Evolutionary conservation across 53 echinoderm and acorn worm species (phyloP), one percentile per base, ranked within the genome.

Genomic region (Hippasteria phrygiana): DNA sequence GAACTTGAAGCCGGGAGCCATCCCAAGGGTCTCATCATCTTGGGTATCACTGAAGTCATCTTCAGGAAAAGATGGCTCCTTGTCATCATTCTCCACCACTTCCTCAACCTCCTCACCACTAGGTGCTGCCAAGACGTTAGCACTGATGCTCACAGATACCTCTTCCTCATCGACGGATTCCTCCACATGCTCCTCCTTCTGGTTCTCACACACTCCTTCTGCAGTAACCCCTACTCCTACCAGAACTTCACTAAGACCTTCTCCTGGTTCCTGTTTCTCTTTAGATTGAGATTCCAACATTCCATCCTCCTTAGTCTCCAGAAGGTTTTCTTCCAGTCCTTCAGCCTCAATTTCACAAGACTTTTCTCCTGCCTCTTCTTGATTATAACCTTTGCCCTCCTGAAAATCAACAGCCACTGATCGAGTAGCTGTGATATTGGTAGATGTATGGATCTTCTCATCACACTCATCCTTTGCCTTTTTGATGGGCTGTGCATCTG

Each of bases 51-150:
- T 8, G 40, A 17, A 43, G 64, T 65, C 78, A 56, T 55, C 64
- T 63, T 81, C 81, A 81, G 63, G 43, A 13, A 48, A 34, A 24
- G 11, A 1, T 13, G 31, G 17, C 50, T 75, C 2, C 75, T 48
- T 29, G 5, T 29, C 75, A 24, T 29, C 31, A 26, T 22, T 12
- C 9, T 81, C 42, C 45, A 56, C 62, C n/a, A 64, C 42, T 7
- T 81, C 63, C 64, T 81, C 63, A 22, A 67, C 70, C 43, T 76
- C 33, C 38, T 54, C 67, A 47, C 75, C 32, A 51, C 42, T 42
- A 90, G 82, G 59, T 1, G 56, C 0, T 20, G 37, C 71, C 0
- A 39, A 75, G 27, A 62, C 87, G 20, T 91, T 87, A 35, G 45
- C 77, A 35, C 66, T 59, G 59, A 59, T 7, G 27, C 26, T 70